Evolutionary conservation across 2,888 invertebrate species (phyloP).

Genomic region (Xylota sylvarum): DNA sequence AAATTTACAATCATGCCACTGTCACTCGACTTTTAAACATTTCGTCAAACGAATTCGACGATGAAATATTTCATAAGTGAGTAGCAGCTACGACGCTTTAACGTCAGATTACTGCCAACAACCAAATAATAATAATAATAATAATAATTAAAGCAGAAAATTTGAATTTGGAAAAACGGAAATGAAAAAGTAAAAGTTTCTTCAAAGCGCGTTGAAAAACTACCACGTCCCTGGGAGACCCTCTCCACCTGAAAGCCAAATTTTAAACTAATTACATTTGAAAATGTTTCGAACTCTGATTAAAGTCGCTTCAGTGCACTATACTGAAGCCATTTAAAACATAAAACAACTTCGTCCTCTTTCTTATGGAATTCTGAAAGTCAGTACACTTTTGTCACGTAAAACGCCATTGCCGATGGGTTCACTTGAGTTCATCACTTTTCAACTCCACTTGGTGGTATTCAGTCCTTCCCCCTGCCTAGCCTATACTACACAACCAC

Average conservation of each 20-base stretch:
- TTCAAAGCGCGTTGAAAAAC: background rate
- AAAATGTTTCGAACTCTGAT: background rate
- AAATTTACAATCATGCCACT: slow-evolving; percentile 20
- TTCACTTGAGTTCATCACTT: slow-evolving; percentile 71
- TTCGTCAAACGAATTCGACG: slow-evolving; percentile 13
- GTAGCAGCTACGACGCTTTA: too few species aligned
- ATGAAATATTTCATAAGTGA: background rate
- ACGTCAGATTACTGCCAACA: slow-evolving; percentile 22
- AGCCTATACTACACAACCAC: background rate
- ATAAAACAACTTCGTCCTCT: background rate
- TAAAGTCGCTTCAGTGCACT: background rate
- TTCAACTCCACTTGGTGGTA: slow-evolving; percentile 54
- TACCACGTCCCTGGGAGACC: too few species aligned
- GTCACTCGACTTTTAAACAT: slow-evolving; percentile 15
- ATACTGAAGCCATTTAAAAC: slow-evolving; percentile 30
- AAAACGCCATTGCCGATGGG: slow-evolving; percentile 47
- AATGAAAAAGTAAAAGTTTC: slow-evolving; percentile 17
- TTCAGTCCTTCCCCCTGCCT: background rate
- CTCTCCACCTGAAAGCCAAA: background rate
- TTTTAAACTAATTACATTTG: background rate
- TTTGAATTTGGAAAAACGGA: slow-evolving; percentile 1
- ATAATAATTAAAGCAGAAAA: slow-evolving; percentile 14
- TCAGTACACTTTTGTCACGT: slow-evolving; percentile 49
- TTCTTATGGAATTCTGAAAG: background rate
- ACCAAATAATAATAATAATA: background rate